A percentile compares a stretch with the other conserved stretches of the same genome.
Evolutionary conservation across 2,888 invertebrate species (phyloP).

Genomic region (Saturnia pavonia): DNA sequence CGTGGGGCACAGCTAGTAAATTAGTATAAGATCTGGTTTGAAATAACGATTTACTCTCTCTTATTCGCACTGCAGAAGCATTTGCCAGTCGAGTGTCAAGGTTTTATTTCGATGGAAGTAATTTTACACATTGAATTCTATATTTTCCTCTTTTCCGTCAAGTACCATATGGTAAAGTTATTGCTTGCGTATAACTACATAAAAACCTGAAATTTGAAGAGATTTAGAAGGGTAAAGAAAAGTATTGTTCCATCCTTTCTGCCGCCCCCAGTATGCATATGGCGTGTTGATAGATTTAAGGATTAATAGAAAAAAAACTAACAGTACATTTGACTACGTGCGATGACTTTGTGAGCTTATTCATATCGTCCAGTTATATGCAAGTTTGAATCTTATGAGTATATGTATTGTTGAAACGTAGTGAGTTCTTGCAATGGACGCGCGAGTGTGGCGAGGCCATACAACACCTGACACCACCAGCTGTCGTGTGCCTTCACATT

Average conservation of each 20-base stretch:
- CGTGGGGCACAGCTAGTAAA: neutral
- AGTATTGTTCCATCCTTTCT: neutral
- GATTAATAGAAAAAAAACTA: too few relatives aligned
- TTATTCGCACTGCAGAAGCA: neutral
- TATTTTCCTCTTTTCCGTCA: neutral
- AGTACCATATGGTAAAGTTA: neutral
- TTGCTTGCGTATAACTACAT: neutral
- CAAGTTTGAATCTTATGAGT: neutral
- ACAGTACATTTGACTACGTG: neutral
- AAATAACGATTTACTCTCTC: neutral
- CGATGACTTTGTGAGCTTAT: neutral
- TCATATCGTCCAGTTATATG: neutral
- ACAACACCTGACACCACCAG: conserved; percentile 76
- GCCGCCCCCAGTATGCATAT: neutral
- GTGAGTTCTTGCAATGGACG: conserved; percentile 51
- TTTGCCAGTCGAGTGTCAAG: neutral
- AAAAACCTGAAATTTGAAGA: neutral
- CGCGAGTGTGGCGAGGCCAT: conserved; percentile 53
- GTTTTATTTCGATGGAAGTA: neutral
- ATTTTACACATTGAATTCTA: neutral
- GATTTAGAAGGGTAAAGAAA: neutral
- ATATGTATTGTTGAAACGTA: conserved; percentile 23
- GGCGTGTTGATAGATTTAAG: neutral
- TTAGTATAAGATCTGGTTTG: too few relatives aligned
- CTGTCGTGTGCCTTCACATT: conserved; percentile 70